phyloP scores from a whole-genome alignment of 2,113 vertebrate genomes.

The Arizona elegans region DNA sequence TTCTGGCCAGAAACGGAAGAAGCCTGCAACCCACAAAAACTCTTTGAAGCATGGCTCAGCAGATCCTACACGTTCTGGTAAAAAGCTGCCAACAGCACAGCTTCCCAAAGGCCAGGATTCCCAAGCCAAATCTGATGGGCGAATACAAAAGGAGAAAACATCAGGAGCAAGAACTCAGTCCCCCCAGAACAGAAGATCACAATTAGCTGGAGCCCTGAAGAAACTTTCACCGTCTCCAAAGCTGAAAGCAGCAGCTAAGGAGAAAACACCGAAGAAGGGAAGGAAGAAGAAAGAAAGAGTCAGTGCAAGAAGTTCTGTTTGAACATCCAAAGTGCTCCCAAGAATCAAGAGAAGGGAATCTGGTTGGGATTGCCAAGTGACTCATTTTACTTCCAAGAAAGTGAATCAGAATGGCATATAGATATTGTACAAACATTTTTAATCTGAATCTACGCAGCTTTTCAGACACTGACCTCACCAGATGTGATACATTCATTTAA shows the following conservation, averaged over 20 bases:
- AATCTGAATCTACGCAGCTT: not conserved
- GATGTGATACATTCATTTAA: not conserved
- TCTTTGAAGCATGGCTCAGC: conserved; percentile 9
- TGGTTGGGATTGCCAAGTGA: not conserved
- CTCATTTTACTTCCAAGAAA: not conserved
- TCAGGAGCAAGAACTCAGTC: not conserved
- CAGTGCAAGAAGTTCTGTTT: conserved; percentile 6
- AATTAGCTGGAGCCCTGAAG: not conserved
- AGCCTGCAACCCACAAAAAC: not conserved
- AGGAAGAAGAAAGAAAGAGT: not conserved
- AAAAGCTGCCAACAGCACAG: not conserved
- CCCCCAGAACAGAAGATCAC: conserved; percentile 4
- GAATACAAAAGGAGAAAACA: conserved; percentile 4
- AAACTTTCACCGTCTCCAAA: conserved; percentile 4
- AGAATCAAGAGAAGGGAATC: not conserved
- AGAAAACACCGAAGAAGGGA: not conserved
- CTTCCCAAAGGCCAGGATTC: not conserved
- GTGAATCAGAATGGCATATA: not conserved
- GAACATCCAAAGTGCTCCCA: not conserved
- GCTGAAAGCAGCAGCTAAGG: not conserved
- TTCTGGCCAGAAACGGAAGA: conserved; percentile 31
- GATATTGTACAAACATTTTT: not conserved
- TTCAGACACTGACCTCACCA: not conserved
- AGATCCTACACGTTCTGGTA: not conserved
- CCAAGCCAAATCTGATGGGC: not conserved